Percentiles rank a stretch among this genome's conserved stretches.
Evolutionary conservation across 2,113 vertebrate species (phyloP).

Genomic region (Ptilorrhoa leucosticta): DNA sequence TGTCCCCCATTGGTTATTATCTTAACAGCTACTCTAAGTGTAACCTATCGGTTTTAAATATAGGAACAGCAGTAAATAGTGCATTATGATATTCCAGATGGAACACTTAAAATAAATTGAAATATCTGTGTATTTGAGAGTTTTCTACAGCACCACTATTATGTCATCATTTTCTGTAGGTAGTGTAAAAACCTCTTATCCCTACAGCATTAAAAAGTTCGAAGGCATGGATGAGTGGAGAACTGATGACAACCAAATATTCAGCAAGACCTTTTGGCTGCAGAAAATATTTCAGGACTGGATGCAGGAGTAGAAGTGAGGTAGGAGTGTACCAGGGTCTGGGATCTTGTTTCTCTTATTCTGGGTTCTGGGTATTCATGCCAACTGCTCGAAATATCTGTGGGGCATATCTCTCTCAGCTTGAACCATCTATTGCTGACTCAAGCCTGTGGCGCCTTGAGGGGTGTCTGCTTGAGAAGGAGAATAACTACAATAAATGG

Average conservation of each 20-base stretch:
- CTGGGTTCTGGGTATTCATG: neutral
- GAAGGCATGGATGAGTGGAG: neutral
- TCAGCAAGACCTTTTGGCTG: neutral
- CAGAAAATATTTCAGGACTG: neutral
- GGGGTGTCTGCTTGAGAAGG: neutral
- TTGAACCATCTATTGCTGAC: neutral
- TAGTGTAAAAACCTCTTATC: neutral
- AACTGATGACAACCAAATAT: neutral
- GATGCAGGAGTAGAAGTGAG: neutral
- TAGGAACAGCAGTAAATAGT: slow-evolving; percentile 34
- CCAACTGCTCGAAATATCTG: neutral
- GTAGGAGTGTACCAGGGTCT: neutral
- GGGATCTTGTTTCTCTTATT: neutral
- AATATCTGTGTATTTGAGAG: neutral
- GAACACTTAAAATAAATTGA: slow-evolving; percentile 42
- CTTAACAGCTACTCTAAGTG: slow-evolving; percentile 36
- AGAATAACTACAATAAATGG: neutral
- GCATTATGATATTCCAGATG: slow-evolving; percentile 45
- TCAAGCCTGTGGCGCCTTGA: neutral
- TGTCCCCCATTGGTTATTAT: slow-evolving; percentile 31
- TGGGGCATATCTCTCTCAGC: neutral
- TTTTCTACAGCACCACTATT: neutral
- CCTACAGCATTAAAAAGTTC: neutral
- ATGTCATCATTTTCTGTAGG: slow-evolving; percentile 2
- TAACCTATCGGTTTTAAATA: slow-evolving; percentile 52